These are phyloP conservation scores for Amitus sp. DNA, from an alignment of 2,888 invertebrate genomes.

Conservation along the genomic window DNA sequence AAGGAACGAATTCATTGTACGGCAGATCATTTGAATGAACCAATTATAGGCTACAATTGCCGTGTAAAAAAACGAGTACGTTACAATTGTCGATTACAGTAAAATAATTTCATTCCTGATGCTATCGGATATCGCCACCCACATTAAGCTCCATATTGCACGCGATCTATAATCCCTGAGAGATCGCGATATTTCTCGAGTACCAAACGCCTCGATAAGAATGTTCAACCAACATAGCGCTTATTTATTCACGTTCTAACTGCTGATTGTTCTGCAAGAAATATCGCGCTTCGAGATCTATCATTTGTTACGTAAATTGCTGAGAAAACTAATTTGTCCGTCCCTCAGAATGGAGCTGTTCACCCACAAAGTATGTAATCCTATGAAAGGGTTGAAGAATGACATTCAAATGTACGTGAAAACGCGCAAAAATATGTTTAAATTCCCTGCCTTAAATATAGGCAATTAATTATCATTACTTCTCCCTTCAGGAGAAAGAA, in stretches of 20 bases:
- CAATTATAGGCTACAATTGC: constrained; percentile 27
- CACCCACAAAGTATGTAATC: no score
- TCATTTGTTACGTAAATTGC: no score
- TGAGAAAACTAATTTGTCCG: no score
- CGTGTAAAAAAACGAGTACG: constrained; percentile 32
- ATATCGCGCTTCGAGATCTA: no score
- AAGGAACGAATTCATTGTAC: constrained; percentile 17
- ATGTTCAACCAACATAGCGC: constrained; percentile 19
- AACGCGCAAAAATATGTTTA: neutral
- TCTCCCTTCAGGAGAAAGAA: constrained; percentile 31
- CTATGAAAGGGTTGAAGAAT: neutral
- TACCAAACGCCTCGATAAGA: constrained; percentile 34
- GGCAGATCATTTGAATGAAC: constrained; percentile 29
- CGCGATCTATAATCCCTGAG: constrained; percentile 40
- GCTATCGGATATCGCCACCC: constrained; percentile 49
- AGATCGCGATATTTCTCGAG: constrained; percentile 34
- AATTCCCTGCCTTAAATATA: constrained; percentile 14
- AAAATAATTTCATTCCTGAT: constrained; percentile 50
- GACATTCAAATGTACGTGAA: neutral
- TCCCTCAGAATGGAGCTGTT: no score
- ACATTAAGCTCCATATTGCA: constrained; percentile 46
- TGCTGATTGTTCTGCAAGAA: no score
- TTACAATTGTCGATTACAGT: constrained; percentile 40
- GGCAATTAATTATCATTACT: constrained; percentile 38
- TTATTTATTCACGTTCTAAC: no score